Evolutionary conservation across 2,888 invertebrate species (phyloP).

Genomic region (Epirrita christyi): DNA sequence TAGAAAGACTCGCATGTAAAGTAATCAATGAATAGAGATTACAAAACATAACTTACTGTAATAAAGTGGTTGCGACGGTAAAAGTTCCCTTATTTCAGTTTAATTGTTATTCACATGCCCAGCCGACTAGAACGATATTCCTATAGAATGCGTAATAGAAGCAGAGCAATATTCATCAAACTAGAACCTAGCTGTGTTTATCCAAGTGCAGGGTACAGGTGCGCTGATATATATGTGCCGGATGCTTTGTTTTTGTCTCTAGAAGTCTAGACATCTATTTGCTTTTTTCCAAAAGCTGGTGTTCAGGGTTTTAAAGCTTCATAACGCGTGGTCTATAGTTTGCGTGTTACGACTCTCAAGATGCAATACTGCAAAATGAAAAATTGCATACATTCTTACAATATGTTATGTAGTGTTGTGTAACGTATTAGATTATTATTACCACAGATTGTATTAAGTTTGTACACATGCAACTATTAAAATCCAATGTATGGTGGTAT

Average conservation of each 20-base stretch:
- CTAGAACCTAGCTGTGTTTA: no score
- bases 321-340: background rate
- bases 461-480: constrained; percentile 34
- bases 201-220: no score
- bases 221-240: no score
- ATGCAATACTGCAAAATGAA: constrained; percentile 23
- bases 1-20: no score
- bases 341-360: constrained; percentile 8
- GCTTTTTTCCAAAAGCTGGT: no score
- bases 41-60: background rate
- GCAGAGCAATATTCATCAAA: background rate
- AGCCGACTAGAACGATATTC: background rate
- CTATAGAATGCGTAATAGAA: background rate
- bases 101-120: background rate
- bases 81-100: background rate
- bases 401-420: constrained; percentile 37
- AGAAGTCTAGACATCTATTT: no score
- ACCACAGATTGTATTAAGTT: constrained; percentile 30
- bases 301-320: background rate
- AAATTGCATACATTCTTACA: constrained; percentile 30
- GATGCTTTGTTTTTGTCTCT: no score
- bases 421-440: no score
- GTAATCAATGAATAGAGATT: no score
- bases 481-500: constrained; percentile 26
- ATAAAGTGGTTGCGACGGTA: background rate